Evolutionary conservation across 1,140 invertebrate genomes (phyloP).

Genomic region (Archivesica marissinica): DNA sequence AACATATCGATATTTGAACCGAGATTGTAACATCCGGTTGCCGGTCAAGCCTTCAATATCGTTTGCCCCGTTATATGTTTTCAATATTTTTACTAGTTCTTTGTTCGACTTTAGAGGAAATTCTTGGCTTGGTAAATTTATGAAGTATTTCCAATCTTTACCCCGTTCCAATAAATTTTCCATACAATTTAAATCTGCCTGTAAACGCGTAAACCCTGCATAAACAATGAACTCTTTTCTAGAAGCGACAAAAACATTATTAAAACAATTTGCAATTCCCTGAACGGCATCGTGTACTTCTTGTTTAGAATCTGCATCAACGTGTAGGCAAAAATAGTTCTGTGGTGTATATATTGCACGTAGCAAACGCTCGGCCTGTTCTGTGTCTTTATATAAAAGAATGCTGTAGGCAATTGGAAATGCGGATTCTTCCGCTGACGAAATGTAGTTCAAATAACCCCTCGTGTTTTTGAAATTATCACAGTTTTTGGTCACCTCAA

Average conservation of each 20-base stretch:
- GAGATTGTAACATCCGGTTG: conserved; percentile 23
- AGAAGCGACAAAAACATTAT: conserved; percentile 75
- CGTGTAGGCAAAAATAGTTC: conserved; percentile 82
- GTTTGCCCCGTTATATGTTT: conserved; percentile 74
- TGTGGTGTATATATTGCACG: conserved; percentile 79
- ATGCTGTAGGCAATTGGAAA: conserved; percentile 71
- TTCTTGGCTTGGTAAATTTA: conserved; percentile 75
- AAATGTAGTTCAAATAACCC: neutral
- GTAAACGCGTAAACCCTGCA: conserved; percentile 65
- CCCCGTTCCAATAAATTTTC: conserved; percentile 61
- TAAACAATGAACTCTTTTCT: conserved; percentile 70
- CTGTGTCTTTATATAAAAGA: conserved; percentile 77
- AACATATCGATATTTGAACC: conserved; percentile 29
- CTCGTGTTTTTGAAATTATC: conserved; percentile 23
- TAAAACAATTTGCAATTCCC: conserved; percentile 74
- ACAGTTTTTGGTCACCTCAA: conserved; percentile 43
- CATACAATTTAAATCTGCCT: conserved; percentile 76
- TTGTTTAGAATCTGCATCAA: conserved; percentile 72
- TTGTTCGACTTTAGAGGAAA: conserved; percentile 77
- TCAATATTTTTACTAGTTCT: conserved; percentile 74
- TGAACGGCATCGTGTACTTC: conserved; percentile 68
- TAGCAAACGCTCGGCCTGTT: conserved; percentile 79
- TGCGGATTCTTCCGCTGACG: conserved; percentile 11
- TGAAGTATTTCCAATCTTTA: conserved; percentile 76
- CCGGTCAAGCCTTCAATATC: conserved; percentile 66